These are phyloP conservation scores for Dinoponera quadriceps DNA, from an alignment of 1,140 invertebrate genomes.

Conservation along the genomic window DNA sequence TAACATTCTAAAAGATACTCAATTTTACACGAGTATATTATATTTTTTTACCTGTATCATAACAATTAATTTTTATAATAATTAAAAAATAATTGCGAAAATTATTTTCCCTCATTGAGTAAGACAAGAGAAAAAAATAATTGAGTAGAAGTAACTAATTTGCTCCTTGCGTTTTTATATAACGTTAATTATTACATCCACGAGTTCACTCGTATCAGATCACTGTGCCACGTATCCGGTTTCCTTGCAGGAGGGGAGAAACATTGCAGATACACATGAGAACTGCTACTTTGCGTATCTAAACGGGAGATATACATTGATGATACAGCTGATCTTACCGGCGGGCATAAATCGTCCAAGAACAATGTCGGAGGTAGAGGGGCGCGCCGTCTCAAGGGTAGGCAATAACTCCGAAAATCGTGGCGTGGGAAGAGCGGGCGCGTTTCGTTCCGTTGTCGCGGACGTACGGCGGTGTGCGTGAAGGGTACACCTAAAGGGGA, in stretches of 20 bases:
- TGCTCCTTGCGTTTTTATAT: background rate
- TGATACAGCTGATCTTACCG: conserved; percentile 50
- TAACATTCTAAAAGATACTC: background rate
- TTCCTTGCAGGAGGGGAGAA: conserved; percentile 19
- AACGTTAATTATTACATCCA: background rate
- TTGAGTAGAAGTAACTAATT: too few relatives aligned
- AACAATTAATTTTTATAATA: too few relatives aligned
- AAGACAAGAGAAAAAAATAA: too few relatives aligned
- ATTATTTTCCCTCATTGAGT: too few relatives aligned
- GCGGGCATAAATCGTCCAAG: conserved; percentile 25
- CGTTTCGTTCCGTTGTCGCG: conserved; percentile 17
- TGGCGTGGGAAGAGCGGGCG: conserved; percentile 29
- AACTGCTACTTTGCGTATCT: conserved; percentile 23
- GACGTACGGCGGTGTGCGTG: conserved; percentile 14
- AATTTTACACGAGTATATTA: too few relatives aligned
- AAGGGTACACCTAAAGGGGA: conserved; percentile 50
- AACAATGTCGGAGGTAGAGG: conserved; percentile 22
- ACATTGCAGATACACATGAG: conserved; percentile 10
- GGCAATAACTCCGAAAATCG: conserved; percentile 40
- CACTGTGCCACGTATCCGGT: conserved; percentile 12
- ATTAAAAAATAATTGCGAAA: too few relatives aligned
- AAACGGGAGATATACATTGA: conserved; percentile 49
- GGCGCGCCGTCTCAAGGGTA: conserved; percentile 26
- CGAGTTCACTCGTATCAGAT: background rate
- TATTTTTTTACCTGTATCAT: too few relatives aligned